Evolutionary conservation across 2,113 vertebrate genomes (phyloP).

Genomic region (Hoplias malabaricus): DNA sequence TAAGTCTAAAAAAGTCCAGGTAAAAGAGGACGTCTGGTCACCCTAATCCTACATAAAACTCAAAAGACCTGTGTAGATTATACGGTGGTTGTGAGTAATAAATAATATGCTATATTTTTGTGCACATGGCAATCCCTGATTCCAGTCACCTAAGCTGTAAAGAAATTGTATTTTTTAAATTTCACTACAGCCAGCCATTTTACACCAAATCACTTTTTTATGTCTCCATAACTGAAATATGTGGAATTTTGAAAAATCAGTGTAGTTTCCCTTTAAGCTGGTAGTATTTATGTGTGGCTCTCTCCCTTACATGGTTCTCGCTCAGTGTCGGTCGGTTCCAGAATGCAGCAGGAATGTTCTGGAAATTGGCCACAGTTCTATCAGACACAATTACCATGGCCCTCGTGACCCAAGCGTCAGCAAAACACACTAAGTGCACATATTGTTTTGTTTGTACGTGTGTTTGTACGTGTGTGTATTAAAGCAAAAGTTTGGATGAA

Average conservation of each 20-base stretch:
- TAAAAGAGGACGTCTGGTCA: no score
- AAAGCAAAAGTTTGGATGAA: neutral
- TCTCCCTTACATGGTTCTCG: constrained; percentile 10
- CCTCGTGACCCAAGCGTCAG: constrained; percentile 53
- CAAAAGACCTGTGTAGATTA: no score
- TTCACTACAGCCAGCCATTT: no score
- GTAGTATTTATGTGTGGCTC: neutral
- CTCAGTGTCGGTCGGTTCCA: constrained; percentile 28
- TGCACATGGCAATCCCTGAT: no score
- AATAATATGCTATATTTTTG: no score
- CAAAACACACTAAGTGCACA: neutral
- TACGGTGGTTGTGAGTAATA: no score
- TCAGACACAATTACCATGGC: constrained; percentile 12
- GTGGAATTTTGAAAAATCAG: neutral
- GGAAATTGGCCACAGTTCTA: constrained; percentile 56
- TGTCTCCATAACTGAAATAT: neutral
- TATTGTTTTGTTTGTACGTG: neutral
- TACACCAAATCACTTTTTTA: neutral
- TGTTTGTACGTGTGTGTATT: neutral
- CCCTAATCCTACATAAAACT: no score
- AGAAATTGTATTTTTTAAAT: no score
- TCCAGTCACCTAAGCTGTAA: no score
- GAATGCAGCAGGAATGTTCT: constrained; percentile 66
- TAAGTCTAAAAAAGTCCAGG: no score
- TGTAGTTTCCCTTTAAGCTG: neutral